These are phyloP conservation scores for Astreopora myriophthalma DNA, from an alignment of 64 coral and sea anemone species.

Conservation along the genomic window DNA sequence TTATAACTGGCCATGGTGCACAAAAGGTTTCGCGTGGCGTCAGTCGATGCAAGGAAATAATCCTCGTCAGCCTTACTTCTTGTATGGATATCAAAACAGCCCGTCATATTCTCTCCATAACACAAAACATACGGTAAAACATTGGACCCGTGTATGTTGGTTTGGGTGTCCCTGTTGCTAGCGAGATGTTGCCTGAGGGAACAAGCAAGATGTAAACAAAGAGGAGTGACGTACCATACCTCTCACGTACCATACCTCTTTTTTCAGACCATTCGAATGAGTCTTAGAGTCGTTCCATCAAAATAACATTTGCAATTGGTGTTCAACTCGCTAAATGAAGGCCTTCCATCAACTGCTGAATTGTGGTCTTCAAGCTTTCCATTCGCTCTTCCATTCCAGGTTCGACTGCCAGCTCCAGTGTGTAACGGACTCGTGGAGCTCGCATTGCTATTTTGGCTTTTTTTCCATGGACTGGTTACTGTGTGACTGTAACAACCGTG, in stretches of 20 bases:
- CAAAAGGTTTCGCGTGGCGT: slow-evolving; percentile 1
- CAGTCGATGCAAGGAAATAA: slow-evolving; percentile 5
- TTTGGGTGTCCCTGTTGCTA: not conserved
- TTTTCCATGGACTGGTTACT: not conserved
- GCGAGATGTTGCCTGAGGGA: not conserved
- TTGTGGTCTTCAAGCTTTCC: not conserved
- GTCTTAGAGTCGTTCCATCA: slow-evolving; percentile 22
- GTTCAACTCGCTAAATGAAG: not conserved
- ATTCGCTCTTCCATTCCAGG: slow-evolving; percentile 47
- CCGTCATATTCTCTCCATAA: slow-evolving; percentile 13
- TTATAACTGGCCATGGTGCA: not conserved
- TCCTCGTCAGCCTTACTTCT: not conserved
- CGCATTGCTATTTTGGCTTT: not conserved
- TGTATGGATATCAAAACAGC: slow-evolving; percentile 19
- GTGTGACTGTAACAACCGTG: not conserved
- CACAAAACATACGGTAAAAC: not conserved
- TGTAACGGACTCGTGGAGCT: not conserved
- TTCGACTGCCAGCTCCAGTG: slow-evolving; percentile 4
- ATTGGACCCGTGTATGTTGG: not conserved
- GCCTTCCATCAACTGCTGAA: not conserved
- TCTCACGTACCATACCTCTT: not conserved
- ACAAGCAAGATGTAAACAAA: not conserved
- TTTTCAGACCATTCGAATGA: not conserved
- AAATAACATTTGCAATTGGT: slow-evolving; percentile 14
- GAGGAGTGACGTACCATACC: not conserved